Base-by-base conservation (phyloP, 2,888 invertebrate species). In the Ametastegia equiseti region DNA sequence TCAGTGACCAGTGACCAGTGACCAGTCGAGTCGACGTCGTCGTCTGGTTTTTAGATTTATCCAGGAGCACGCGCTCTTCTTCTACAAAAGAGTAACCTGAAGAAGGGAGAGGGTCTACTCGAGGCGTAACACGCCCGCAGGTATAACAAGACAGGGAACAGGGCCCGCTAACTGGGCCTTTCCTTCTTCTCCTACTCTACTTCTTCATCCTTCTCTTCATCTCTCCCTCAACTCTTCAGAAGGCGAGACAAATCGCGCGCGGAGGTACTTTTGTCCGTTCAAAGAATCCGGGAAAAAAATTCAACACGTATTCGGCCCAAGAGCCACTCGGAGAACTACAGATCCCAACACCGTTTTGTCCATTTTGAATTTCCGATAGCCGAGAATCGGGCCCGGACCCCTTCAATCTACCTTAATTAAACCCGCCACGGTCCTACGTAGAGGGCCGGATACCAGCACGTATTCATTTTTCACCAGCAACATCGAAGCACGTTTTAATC, bases 131-230 rank as follows among this genome's bases (percentile, higher is more conserved):
- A 54, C 75, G 75, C 75, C 75, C 54, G 30, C 69, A 69, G 69
- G 80, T 80, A 80, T 80, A 80, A 80, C 80, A 80, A 80, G 80
- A 80, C 80, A 80, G 69, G 80, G 65, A 80, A 80, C 80, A 69
- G 80, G 69, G 23, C 9, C 80, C 36, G 50, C 67, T 80, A 80
- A 75, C 75, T 75, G 75, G 67, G 69, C 67, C 69, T 23, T 65
- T 67, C 50, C 45, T 47, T 36, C 65, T 67, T 27, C 23, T 13
- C 57, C 36, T 9, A 36, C 54, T 30, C 15, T n/a, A 9, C 1
- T 2, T 23, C n/a, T 1, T n/a, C 9, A 15, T 27, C 60, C 60
- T 30, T 30, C 30, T 30, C 54, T 23, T 30, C n/a, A n/a, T n/a
- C n/a, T 19, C 23, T 39, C n/a, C 19, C 5, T 39, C 39, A 9